Evolutionary conservation across 1,140 invertebrate species (phyloP), one percentile per base, ranked within the genome.

Genomic region (Drosophila ananassae): DNA sequence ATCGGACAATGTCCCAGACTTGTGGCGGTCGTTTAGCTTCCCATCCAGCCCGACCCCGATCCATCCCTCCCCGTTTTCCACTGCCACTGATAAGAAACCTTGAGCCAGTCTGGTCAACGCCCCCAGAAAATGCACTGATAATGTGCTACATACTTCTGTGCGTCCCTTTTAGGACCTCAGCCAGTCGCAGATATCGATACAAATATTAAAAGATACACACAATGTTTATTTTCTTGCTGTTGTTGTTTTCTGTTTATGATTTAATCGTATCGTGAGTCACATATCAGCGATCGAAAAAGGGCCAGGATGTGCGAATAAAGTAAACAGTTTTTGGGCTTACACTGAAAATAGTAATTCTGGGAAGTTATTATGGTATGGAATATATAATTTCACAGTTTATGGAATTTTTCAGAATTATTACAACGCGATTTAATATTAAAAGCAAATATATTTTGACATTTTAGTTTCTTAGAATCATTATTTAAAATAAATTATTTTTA

Each of bases 1-100:
- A 54, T 53, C 80, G 78, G 77, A 54, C 73, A 79, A 64, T 81
- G 67, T 76, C 54, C 77, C 73, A 80, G 66, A 76, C 61, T 68
- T 68, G 75, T 57, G 68, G 57, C 41, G 24, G 44, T 44, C 17
- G 41, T 24, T 41, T 60, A 41, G 13, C 41, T 37, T 59, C 54
- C 41, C 63, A 17, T 22, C 17, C 59, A 50, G 44, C 32, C 21
- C 44, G 10, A n/a, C 41, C 41, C 34, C 10, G 34, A 12, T 10
- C 44, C 44, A 21, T 47, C 10, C 6, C 13, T 21, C 41, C 41
- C 17, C 17, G 17, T 7, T 22, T 22, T 9, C 17, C 41, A 13
- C 6, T 17, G 13, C 37, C 8, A 4, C 67, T 89, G 83, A 89
- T 87, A 87, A 89, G 48, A 62, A 52, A 25, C 51, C 52, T n/a